phyloP scores from a whole-genome alignment of 2,797 vertebrate species.

The Buphagus erythrorhynchus region DNA sequence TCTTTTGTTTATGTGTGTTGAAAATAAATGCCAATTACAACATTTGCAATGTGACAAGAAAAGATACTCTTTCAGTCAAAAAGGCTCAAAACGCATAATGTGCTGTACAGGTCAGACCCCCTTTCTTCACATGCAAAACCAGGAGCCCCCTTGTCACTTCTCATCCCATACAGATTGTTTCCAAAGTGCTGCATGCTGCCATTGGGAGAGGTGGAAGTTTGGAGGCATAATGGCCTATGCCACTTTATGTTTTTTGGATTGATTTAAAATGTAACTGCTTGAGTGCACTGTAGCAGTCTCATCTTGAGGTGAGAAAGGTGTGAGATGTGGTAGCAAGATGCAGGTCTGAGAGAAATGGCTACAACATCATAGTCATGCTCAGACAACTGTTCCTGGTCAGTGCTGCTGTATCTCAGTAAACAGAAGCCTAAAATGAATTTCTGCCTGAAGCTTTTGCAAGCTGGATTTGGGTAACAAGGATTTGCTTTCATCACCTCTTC shows the following conservation, averaged over 20 bases:
- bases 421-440: not conserved
- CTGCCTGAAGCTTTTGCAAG: not conserved
- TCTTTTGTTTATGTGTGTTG: not conserved
- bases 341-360: not conserved
- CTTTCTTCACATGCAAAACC: not conserved
- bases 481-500: not conserved
- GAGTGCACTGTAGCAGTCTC: not conserved
- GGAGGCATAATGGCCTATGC: not conserved
- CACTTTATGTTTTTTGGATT: not conserved
- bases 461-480: not conserved
- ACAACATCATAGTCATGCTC: fast-evolving
- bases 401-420: not conserved
- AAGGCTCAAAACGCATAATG: not conserved
- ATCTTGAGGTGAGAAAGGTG: not conserved
- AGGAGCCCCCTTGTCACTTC: not conserved
- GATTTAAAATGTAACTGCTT: not conserved
- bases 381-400: not conserved
- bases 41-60: not conserved
- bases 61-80: not conserved
- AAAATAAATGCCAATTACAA: not conserved
- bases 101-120: not conserved
- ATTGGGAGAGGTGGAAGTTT: fast-evolving
- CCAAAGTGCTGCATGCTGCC: not conserved
- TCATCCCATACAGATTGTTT: not conserved
- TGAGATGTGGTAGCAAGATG: not conserved